phyloP scores from a whole-genome alignment of 2,113 vertebrate species.

The Lagopus muta region DNA sequence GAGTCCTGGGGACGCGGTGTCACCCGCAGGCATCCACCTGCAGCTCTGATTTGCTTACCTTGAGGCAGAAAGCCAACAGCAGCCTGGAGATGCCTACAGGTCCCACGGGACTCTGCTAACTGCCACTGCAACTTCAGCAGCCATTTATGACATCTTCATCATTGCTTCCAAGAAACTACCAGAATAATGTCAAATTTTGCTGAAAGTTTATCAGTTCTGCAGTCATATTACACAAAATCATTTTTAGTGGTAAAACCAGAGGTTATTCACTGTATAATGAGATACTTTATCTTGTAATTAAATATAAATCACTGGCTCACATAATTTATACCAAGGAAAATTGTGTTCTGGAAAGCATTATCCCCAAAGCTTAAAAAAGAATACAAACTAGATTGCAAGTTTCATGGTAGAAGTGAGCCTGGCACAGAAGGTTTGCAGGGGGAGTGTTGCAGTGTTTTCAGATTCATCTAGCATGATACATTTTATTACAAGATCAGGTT shows the following conservation, averaged over 20 bases:
- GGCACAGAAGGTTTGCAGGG: neutral
- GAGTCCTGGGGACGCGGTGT: neutral
- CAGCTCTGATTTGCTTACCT: neutral
- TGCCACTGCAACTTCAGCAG: neutral
- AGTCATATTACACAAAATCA: neutral
- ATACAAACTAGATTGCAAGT: neutral
- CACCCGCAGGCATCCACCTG: rapidly evolving
- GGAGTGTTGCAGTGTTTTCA: neutral
- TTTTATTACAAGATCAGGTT: neutral
- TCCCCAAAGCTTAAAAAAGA: neutral
- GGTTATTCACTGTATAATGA: neutral
- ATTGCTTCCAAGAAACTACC: neutral
- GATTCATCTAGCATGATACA: neutral
- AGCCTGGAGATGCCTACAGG: neutral
- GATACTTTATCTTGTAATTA: neutral
- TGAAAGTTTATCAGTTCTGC: neutral
- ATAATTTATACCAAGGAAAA: neutral
- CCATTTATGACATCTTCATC: rapidly evolving
- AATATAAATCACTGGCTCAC: neutral
- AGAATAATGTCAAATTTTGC: neutral
- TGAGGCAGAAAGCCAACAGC: neutral
- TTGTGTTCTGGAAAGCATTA: neutral
- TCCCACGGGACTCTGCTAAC: neutral
- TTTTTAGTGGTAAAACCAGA: neutral
- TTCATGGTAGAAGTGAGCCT: neutral